Percentiles rank a stretch among this genome's conserved stretches.
Evolutionary conservation across 2,113 vertebrate species (phyloP).

Genomic region (Bos indicus): DNA sequence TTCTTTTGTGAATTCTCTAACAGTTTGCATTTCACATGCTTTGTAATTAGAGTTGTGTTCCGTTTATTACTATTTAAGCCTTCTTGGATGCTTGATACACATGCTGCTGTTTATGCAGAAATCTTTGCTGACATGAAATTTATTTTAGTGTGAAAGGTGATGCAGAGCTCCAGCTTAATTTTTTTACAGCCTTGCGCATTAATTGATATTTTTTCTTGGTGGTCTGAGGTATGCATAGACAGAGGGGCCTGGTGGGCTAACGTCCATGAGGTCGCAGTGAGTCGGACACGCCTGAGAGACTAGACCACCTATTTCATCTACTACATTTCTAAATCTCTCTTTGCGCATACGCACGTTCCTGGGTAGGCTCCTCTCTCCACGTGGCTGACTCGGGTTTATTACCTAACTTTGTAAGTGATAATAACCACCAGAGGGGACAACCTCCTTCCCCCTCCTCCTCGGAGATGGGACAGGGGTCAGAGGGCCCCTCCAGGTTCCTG

Average conservation of each 20-base stretch:
- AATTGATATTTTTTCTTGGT: not conserved
- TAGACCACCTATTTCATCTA: not conserved
- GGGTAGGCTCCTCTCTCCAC: not conserved
- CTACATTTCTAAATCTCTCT: not conserved
- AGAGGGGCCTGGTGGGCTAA: not conserved
- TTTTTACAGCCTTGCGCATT: not conserved
- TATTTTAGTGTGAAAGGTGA: not conserved
- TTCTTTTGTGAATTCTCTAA: not conserved
- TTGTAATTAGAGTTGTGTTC: too few relatives aligned
- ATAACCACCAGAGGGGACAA: not conserved
- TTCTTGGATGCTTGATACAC: accelerated
- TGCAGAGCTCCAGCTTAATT: not conserved
- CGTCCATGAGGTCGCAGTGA: not conserved
- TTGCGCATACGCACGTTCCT: accelerated
- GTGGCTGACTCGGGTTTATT: accelerated
- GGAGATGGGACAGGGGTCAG: accelerated
- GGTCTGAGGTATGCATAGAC: not conserved
- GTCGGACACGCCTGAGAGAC: not conserved
- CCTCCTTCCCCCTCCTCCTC: not conserved
- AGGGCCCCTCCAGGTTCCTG: not conserved
- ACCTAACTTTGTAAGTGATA: accelerated
- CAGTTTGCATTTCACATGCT: accelerated
- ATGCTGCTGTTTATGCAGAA: not conserved
- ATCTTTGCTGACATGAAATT: not conserved
- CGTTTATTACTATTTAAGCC: accelerated